These are phyloP conservation scores for Pelusios castaneus DNA, from an alignment of 2,113 vertebrate genomes.

Conservation along the genomic window DNA sequence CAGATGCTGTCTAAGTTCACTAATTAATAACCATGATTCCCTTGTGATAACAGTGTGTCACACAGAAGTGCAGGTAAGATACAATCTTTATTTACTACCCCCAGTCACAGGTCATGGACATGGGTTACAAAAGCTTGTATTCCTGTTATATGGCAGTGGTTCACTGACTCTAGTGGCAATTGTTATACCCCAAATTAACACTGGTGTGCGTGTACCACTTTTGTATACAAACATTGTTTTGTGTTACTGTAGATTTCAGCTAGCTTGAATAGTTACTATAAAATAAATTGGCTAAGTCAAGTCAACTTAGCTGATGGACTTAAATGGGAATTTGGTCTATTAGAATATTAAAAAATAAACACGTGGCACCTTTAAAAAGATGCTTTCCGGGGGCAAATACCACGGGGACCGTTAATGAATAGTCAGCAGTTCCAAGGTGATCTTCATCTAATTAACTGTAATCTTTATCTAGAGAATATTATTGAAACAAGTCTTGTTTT, in stretches of 20 bases:
- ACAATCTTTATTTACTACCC: neutral
- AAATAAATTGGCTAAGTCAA: slow-evolving; percentile 13
- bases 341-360: neutral
- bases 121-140: neutral
- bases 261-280: neutral
- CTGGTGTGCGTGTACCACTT: neutral
- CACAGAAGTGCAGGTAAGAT: neutral
- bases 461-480: slow-evolving; percentile 7
- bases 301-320: neutral
- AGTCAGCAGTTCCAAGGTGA: slow-evolving; percentile 8
- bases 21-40: neutral
- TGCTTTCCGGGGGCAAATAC: neutral
- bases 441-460: slow-evolving; percentile 49
- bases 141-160: neutral
- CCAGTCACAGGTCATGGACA: neutral
- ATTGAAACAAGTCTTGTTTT: slow-evolving; percentile 15
- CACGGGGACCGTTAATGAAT: neutral
- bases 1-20: neutral
- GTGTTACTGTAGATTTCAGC: slow-evolving; percentile 3
- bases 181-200: neutral
- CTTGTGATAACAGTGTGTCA: neutral
- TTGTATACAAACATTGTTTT: slow-evolving; percentile 15
- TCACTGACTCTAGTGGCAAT: neutral
- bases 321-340: neutral
- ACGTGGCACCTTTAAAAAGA: neutral